phyloP scores from a whole-genome alignment of 2,888 invertebrate species.

The Lepidocyrtoides sp. region DNA sequence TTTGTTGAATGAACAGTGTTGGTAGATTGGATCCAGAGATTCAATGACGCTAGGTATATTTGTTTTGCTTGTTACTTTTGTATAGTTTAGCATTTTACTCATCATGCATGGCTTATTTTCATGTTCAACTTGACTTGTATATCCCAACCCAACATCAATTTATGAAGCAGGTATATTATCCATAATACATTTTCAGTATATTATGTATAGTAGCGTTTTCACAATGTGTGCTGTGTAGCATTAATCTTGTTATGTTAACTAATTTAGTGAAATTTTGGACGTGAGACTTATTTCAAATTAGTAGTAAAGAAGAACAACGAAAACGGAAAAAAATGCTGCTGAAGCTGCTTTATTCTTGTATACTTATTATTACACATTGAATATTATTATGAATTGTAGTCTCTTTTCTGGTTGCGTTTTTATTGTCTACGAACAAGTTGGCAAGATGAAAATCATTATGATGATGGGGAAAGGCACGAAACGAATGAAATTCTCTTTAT shows the following conservation, averaged over 20 bases:
- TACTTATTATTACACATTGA: constrained; percentile 14
- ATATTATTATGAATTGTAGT: not conserved
- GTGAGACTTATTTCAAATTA: constrained; percentile 69
- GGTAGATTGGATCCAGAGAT: no score
- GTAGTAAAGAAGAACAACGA: not conserved
- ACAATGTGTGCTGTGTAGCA: constrained; percentile 1
- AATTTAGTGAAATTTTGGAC: constrained; percentile 70
- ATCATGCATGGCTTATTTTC: not conserved
- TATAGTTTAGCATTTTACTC: not conserved
- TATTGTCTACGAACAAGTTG: constrained; percentile 19
- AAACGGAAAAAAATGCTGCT: constrained; percentile 28
- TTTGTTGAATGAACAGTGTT: not conserved
- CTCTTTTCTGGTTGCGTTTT: constrained; percentile 2
- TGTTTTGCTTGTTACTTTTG: not conserved
- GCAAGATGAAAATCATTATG: not conserved
- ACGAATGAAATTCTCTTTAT: constrained; percentile 38
- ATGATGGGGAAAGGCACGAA: constrained; percentile 28
- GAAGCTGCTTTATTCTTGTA: not conserved
- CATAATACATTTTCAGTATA: no score
- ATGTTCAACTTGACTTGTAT: not conserved
- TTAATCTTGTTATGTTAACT: constrained; percentile 74
- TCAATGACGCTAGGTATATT: no score
- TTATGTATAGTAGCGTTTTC: not conserved
- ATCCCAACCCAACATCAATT: no score
- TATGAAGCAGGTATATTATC: no score